Base-by-base conservation (phyloP, 2,113 vertebrate species). In the Prietella phreatophila region DNA sequence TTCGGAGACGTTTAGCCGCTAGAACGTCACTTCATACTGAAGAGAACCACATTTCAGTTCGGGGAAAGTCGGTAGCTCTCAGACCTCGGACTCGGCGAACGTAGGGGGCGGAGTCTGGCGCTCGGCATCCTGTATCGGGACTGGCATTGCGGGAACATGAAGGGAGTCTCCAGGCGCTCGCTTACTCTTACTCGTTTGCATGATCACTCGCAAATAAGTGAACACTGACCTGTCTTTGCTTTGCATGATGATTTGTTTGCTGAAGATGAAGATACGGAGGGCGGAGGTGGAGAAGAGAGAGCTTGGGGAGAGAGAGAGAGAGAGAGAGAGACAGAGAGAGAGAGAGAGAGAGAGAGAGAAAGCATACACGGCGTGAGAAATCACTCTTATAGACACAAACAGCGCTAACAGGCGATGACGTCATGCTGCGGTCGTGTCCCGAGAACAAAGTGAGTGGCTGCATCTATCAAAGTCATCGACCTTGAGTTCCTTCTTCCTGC, bases 191-290 rank as follows among this genome's bases (percentile, higher is more conserved):
- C 27, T 63, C 10, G 25, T 87, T 87, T 87, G 80, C 86, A 87
- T 83, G 67, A 71, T 76, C 27, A 13, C n/a, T 87, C 69, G 65
- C 86, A 82, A 87, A 83, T 65, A 79, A 63, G 85, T 53, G 75
- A 80, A 63, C 15, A 53, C 20, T 87, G 85, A 61, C 61, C 30
- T 1, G 30, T 42, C 50, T 25, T 14, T 22, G 25, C 56, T 89
- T 89, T 89, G 86, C 89, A 89, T 89, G 65, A 53, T 19, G 19
- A 87, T 89, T 87, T 87, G 83, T 56, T 65, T 86, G 53, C 75
- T n/a, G 53, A 75, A 53, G 65, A 85, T 80, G 55, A 80, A 86
- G 84, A 53, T 65, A 22, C 47, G 50, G 65, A 15, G 69, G n/a
- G 39, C 22, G 83, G 39, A 50, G 53, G 14, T 39, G 7, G 33